These are phyloP conservation scores for Papilio xuthus DNA, from an alignment of 1,140 invertebrate genomes.

Conservation along the genomic window DNA sequence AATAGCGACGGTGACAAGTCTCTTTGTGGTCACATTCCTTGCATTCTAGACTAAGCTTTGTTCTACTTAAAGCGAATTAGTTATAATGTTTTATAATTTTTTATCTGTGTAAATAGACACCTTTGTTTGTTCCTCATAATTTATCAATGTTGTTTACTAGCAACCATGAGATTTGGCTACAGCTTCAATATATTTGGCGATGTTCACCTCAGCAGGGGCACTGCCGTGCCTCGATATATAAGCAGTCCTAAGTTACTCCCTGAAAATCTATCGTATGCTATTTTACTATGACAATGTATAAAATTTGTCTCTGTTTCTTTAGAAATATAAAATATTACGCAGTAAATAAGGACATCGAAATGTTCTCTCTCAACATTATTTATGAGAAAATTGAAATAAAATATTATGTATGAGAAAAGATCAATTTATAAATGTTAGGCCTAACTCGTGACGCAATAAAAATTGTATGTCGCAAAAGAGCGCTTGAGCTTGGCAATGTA, in stretches of 20 bases:
- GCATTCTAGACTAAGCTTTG: constrained; percentile 34
- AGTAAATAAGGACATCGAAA: too few species aligned
- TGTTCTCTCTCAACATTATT: not conserved
- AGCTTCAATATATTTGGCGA: too few species aligned
- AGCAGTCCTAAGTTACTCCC: too few species aligned
- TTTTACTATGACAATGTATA: too few species aligned
- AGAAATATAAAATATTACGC: too few species aligned
- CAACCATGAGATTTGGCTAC: too few species aligned
- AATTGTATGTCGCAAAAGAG: constrained; percentile 18
- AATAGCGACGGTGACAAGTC: constrained; percentile 40
- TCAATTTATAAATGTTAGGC: constrained; percentile 5
- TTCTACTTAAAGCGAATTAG: not conserved
- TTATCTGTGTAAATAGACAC: not conserved
- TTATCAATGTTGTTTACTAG: too few species aligned
- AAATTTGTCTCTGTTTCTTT: too few species aligned
- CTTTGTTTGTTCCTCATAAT: not conserved
- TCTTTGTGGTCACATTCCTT: constrained; percentile 45
- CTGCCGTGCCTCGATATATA: too few species aligned
- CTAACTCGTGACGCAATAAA: not conserved
- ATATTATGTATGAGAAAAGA: not conserved
- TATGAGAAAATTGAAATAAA: not conserved
- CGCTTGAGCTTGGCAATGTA: not conserved
- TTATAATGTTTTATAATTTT: not conserved
- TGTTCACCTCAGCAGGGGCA: too few species aligned
- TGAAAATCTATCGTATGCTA: too few species aligned